Percentiles rank a stretch among this genome's conserved stretches.
Evolutionary conservation across 2,888 invertebrate species (phyloP).

Genomic region (Cantharis rufa): DNA sequence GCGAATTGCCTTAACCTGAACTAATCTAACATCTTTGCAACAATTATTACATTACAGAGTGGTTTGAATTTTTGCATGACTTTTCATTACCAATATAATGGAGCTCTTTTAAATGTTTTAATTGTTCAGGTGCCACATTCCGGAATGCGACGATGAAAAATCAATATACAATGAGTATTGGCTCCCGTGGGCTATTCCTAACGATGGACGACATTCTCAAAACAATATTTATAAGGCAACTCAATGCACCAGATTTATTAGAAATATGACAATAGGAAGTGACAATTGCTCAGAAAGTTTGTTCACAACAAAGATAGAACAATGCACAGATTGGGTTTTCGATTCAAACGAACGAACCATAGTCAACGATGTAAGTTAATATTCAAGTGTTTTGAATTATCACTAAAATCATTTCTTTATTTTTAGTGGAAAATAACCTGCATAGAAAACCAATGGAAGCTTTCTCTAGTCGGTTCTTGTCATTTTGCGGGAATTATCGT

Average conservation of each 20-base stretch:
- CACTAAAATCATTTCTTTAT: not conserved
- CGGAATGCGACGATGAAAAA: conserved; percentile 59
- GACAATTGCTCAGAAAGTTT: conserved; percentile 48
- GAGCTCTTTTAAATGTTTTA: not conserved
- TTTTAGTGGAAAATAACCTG: conserved; percentile 65
- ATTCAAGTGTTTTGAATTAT: not conserved
- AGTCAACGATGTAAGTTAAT: conserved; percentile 59
- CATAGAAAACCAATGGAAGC: conserved; percentile 63
- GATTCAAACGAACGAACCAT: conserved; percentile 59
- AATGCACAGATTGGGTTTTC: conserved; percentile 61
- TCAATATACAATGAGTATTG: conserved; percentile 54
- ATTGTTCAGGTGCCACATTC: conserved; percentile 57
- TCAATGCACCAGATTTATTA: conserved; percentile 48
- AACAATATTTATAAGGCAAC: conserved; percentile 43
- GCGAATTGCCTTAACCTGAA: not conserved
- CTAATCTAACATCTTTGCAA: not conserved
- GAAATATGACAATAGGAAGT: conserved; percentile 38
- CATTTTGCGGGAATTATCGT: conserved; percentile 67
- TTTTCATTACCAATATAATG: not conserved
- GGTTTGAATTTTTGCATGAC: not conserved
- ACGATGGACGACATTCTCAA: conserved; percentile 10
- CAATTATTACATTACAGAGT: not conserved
- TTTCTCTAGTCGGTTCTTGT: conserved; percentile 64
- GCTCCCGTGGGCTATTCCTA: conserved; percentile 59
- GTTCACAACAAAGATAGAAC: conserved; percentile 51